A percentile compares a stretch with the other conserved stretches of the same genome.
Conservation (phyloP, 1,140 invertebrate species). For the Melitaea cinxia region DNA sequence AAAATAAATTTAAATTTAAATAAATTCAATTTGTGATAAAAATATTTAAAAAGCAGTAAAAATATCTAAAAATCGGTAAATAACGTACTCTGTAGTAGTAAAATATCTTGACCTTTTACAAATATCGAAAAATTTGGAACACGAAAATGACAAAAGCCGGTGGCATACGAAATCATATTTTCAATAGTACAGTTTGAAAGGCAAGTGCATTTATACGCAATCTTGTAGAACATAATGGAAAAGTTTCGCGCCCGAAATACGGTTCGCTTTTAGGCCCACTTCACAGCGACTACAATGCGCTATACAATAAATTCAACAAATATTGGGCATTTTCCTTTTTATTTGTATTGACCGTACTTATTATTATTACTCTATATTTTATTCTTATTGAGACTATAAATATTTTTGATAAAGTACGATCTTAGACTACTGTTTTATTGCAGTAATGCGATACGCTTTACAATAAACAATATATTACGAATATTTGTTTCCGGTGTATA, state of each 20-base stretch:
- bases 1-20: too few relatives aligned
- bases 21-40: too few relatives aligned
- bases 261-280: constrained; percentile 17
- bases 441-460: too few relatives aligned
- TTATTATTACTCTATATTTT: too few relatives aligned
- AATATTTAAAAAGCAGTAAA: background rate
- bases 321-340: background rate
- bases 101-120: background rate
- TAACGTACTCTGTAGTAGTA: background rate
- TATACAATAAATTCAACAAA: background rate
- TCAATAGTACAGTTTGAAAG: constrained; percentile 31
- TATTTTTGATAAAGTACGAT: too few relatives aligned
- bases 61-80: background rate
- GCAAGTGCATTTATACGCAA: constrained; percentile 44
- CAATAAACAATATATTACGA: too few relatives aligned
- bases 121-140: constrained; percentile 3
- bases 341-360: background rate
- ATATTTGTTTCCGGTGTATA: too few relatives aligned
- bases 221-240: constrained; percentile 53
- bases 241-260: constrained; percentile 50
- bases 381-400: too few relatives aligned
- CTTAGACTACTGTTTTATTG: too few relatives aligned
- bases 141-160: constrained; percentile 11
- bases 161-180: constrained; percentile 25
- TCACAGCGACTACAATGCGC: constrained; percentile 1